Base-by-base conservation (phyloP, 2,888 invertebrate species). In the Oscheius sp. region DNA sequence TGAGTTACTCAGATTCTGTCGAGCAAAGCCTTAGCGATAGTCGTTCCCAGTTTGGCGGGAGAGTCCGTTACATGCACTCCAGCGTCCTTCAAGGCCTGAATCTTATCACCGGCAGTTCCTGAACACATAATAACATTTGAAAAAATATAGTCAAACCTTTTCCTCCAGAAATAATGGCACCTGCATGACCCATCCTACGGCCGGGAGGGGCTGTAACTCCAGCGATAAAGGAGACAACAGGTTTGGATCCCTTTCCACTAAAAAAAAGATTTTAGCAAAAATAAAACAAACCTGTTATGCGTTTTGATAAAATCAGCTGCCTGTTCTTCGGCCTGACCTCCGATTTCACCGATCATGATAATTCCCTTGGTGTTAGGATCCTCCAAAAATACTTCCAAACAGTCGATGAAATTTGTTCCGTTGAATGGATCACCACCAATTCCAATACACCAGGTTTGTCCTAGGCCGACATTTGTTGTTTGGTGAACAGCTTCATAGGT, bases 371-470 rank as follows among this genome's bases (percentile, higher is more conserved):
- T 96, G n/a, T 93, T 91, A 4, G 93, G 92, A 88, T 98, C 98
- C 29, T 63, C 74, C 33, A 80, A 58, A 73, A 80, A 80, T 29
- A 80, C 77, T 63, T 78, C 74, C 25, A 80, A 65, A 52, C 80
- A 80, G 89, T 99, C 98, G 84, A 98, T 95, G 87, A 99, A 98
- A 88, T 99, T 95, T n/a, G 98, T 98, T 70, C 98, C 98, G 87
- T 98, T 98, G 90, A 99, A 98, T 0, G 98, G 98, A 90, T 99
- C 98, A 75, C 98, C 98, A 69, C 98, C 98, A 88, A 98, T 99
- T 72, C 98, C 98, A 34, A 99, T 92, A 88, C 98, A 98, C 53
- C 46, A 46, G 8, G 75, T 75, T 66, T 82, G 80, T 4, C 86
- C 87, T 31, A 86, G 75, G 52, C 86, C 87, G 87, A 91, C 92